These are phyloP conservation scores for Rhincodon typus DNA, from an alignment of 2,797 vertebrate species.

Conservation along the genomic window DNA sequence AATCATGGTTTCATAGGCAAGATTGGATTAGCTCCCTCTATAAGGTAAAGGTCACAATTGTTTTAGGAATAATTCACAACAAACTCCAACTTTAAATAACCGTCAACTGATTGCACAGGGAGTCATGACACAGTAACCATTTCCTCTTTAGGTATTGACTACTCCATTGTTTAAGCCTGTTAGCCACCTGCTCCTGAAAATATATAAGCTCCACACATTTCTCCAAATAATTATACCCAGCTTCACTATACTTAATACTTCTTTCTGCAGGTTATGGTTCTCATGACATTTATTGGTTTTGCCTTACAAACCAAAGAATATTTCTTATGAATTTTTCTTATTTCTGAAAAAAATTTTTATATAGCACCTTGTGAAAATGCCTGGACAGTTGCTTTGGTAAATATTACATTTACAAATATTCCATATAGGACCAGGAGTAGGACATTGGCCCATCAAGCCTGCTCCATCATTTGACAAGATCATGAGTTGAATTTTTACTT, in stretches of 20 bases:
- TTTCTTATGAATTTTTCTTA: neutral
- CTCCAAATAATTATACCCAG: neutral
- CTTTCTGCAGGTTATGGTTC: neutral
- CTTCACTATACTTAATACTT: neutral
- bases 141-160: neutral
- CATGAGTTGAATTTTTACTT: neutral
- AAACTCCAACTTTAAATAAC: conserved; percentile 1
- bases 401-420: neutral
- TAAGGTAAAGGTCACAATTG: neutral
- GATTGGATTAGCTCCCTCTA: neutral
- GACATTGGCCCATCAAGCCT: neutral
- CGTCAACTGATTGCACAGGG: neutral
- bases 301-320: neutral
- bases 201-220: neutral
- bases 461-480: neutral
- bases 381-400: too few relatives aligned
- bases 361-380: neutral
- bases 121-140: too few relatives aligned
- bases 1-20: neutral
- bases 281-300: neutral
- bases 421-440: neutral
- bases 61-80: neutral
- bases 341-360: neutral
- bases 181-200: neutral
- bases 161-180: neutral